phyloP scores from a whole-genome alignment of 1,140 invertebrate genomes.

The Musca vetustissima region DNA sequence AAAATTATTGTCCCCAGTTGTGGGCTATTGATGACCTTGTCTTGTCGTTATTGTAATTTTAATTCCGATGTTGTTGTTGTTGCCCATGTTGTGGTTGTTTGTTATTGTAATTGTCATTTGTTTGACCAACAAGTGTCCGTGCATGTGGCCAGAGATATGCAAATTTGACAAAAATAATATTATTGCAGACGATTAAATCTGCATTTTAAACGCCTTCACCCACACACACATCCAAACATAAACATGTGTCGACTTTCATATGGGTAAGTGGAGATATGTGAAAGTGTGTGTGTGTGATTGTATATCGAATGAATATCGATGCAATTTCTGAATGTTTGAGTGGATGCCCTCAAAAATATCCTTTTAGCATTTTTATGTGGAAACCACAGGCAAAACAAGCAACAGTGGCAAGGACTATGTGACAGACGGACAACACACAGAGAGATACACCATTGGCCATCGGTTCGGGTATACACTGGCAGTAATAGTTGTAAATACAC shows the following conservation, averaged over 20 bases:
- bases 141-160: constrained; percentile 28
- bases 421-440: background rate
- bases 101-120: constrained; percentile 29
- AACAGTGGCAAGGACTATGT: background rate
- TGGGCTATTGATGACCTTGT: constrained; percentile 8
- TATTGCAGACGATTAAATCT: constrained; percentile 29
- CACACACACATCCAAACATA: background rate
- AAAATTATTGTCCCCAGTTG: no score
- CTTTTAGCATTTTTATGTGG: constrained; percentile 1
- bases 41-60: background rate
- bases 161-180: constrained; percentile 29
- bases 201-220: constrained; percentile 13
- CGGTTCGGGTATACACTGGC: background rate
- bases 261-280: no score
- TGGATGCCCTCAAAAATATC: no score
- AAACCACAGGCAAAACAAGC: constrained; percentile 19
- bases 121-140: constrained; percentile 33
- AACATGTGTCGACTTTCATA: no score
- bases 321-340: no score
- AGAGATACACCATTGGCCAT: background rate
- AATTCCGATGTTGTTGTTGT: background rate
- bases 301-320: background rate
- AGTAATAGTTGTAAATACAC: constrained; percentile 15
- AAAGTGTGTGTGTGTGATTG: background rate
- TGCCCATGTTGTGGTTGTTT: background rate